Evolutionary conservation across 1,140 invertebrate genomes (phyloP).

Genomic region (Drosophila willistoni): DNA sequence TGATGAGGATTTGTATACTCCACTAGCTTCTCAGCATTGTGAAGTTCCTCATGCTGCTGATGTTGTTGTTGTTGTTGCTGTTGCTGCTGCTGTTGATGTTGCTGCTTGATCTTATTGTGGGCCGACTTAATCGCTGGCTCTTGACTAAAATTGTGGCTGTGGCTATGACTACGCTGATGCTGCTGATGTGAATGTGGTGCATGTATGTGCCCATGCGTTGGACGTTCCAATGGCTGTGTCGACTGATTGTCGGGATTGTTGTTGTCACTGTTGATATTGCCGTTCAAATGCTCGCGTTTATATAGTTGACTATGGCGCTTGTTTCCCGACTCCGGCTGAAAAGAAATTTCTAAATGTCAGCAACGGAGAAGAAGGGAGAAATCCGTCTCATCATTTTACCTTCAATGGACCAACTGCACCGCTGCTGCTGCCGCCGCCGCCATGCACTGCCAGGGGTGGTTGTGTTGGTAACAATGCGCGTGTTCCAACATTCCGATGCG

Average conservation of each 20-base stretch:
- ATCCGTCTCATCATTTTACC: conserved; percentile 24
- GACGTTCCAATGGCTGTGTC: conserved; percentile 38
- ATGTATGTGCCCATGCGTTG: conserved; percentile 14
- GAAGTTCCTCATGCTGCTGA: conserved; percentile 68
- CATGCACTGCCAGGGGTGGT: conserved; percentile 30
- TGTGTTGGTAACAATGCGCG: conserved; percentile 67
- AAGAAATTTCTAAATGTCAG: not conserved
- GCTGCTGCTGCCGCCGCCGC: not conserved
- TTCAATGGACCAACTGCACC: conserved; percentile 29
- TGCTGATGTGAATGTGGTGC: conserved; percentile 36
- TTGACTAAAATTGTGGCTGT: conserved; percentile 67
- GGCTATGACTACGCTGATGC: conserved; percentile 71
- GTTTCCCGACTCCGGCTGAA: conserved; percentile 41
- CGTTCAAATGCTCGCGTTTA: conserved; percentile 58
- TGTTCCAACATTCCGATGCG: conserved; percentile 88
- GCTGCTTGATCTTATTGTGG: conserved; percentile 66
- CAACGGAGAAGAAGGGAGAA: not conserved
- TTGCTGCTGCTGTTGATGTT: conserved; percentile 55
- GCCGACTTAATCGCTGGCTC: conserved; percentile 59
- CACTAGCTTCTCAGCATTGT: conserved; percentile 82
- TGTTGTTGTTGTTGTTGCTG: conserved; percentile 42
- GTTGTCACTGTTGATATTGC: conserved; percentile 30
- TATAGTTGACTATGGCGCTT: conserved; percentile 67
- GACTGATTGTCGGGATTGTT: conserved; percentile 38
- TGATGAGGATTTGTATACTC: conserved; percentile 79